Evolutionary conservation across 2,888 invertebrate species (phyloP).

Genomic region (Sminthurides aquaticus): DNA sequence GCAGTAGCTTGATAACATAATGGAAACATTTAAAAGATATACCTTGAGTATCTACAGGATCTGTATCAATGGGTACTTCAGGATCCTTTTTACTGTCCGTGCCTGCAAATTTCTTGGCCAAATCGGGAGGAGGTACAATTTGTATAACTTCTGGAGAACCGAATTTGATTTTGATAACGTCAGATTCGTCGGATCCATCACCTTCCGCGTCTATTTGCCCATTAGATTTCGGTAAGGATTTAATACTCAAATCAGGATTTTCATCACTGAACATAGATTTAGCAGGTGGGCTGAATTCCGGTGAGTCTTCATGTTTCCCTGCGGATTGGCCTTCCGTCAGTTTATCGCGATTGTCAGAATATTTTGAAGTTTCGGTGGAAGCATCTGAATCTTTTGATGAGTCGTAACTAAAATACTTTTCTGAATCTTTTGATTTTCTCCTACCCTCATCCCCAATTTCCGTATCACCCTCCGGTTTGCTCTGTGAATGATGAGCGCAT

Average conservation of each 20-base stretch:
- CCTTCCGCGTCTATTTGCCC: conserved; percentile 4
- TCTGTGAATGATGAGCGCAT: neutral
- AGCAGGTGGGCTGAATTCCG: conserved; percentile 20
- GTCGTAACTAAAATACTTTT: neutral
- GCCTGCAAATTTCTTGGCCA: conserved; percentile 17
- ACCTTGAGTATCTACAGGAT: conserved; percentile 23
- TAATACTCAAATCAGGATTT: conserved; percentile 14
- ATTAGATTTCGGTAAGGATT: conserved; percentile 11
- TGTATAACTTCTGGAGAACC: conserved; percentile 31
- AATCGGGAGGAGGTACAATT: conserved; percentile 26
- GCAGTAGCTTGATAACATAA: conserved; percentile 3
- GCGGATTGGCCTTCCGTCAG: neutral
- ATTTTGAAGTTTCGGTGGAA: neutral
- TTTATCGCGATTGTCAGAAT: neutral
- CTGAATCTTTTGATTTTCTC: neutral
- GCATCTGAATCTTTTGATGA: neutral
- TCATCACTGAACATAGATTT: conserved; percentile 18
- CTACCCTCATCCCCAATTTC: neutral
- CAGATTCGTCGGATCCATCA: conserved; percentile 21
- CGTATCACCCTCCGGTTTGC: neutral
- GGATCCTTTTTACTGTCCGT: conserved; percentile 20
- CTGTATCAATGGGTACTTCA: conserved; percentile 26
- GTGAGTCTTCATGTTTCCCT: conserved; percentile 16
- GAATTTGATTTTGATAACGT: conserved; percentile 29
- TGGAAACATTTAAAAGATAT: too few relatives aligned